These are phyloP conservation scores for Clanis bilineata DNA, from an alignment of 2,888 invertebrate species.

Conservation along the genomic window DNA sequence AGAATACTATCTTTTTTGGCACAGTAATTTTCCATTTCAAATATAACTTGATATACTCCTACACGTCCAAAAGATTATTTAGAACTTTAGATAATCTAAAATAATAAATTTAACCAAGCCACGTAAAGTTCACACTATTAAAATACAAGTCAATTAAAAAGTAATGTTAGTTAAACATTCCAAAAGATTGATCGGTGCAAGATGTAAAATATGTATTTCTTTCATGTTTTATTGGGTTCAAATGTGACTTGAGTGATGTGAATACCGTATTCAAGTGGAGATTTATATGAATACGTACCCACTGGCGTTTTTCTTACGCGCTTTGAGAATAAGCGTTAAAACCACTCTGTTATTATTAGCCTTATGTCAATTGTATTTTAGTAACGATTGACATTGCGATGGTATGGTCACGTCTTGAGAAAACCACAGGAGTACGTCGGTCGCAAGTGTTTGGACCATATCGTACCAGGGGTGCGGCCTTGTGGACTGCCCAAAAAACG, in stretches of 20 bases:
- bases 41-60: too few relatives aligned
- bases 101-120: too few relatives aligned
- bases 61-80: too few relatives aligned
- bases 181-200: neutral
- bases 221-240: constrained; percentile 8
- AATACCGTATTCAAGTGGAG: neutral
- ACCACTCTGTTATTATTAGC: neutral
- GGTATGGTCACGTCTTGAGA: too few relatives aligned
- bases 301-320: neutral
- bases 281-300: neutral
- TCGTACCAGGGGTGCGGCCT: too few relatives aligned
- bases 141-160: neutral
- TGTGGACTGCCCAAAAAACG: too few relatives aligned
- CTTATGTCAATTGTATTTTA: neutral
- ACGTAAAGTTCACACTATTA: neutral
- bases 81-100: too few relatives aligned
- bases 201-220: constrained; percentile 7
- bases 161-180: neutral
- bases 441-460: too few relatives aligned
- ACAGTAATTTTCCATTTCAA: too few relatives aligned
- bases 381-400: neutral
- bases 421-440: too few relatives aligned
- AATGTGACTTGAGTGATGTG: constrained; percentile 8
- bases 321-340: neutral
- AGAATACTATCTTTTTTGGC: too few relatives aligned